Conservation (phyloP, 2,888 invertebrate species). For the Cerceris ruficornis region DNA sequence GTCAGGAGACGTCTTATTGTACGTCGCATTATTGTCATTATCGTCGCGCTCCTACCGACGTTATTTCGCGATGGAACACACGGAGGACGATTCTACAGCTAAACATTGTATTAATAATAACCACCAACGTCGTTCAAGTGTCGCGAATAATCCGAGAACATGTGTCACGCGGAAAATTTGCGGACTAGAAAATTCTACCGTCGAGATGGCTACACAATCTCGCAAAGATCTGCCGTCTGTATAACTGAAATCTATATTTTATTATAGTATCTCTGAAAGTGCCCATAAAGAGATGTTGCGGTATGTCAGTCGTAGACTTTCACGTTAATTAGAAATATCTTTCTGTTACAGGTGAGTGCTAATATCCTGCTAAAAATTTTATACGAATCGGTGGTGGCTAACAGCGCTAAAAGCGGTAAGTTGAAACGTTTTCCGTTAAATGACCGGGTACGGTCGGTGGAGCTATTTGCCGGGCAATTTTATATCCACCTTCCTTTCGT, state of each 20-base stretch:
- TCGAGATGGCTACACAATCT: neutral
- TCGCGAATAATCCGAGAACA: neutral
- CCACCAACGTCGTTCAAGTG: conserved; percentile 1
- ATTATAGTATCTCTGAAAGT: too few species aligned
- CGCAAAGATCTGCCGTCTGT: neutral
- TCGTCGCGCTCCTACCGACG: conserved; percentile 13
- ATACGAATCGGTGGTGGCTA: neutral
- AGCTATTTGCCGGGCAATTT: conserved; percentile 12
- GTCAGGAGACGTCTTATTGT: conserved; percentile 57
- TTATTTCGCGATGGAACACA: conserved; percentile 15
- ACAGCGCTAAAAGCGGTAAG: conserved; percentile 39
- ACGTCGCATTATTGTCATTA: conserved; percentile 50
- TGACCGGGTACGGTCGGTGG: conserved; percentile 11
- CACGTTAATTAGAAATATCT: conserved; percentile 18
- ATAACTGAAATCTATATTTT: too few species aligned
- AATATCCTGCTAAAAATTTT: neutral
- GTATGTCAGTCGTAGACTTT: neutral
- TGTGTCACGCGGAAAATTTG: neutral
- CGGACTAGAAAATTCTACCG: neutral
- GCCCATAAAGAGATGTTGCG: too few species aligned
- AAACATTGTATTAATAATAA: conserved; percentile 27
- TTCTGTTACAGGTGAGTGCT: conserved; percentile 57
- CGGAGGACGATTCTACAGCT: neutral
- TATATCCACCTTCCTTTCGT: conserved; percentile 5
- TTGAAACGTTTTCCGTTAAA: conserved; percentile 29